phyloP scores from a whole-genome alignment of 2,797 vertebrate species.

The Rhinogobio ventralis region DNA sequence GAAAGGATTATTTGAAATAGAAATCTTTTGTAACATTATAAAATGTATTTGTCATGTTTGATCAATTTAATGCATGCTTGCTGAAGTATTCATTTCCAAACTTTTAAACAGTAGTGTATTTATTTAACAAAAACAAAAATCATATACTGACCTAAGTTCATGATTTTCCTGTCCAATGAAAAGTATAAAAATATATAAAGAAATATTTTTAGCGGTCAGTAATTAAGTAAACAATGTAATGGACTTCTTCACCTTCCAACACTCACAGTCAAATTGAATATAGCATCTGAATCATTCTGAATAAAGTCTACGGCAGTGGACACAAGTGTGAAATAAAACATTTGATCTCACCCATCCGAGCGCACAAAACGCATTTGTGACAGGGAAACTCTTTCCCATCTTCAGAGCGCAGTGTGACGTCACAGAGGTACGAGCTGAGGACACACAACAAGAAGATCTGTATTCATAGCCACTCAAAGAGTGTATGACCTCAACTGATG shows the following conservation, averaged over 20 bases:
- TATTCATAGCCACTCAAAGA: not conserved
- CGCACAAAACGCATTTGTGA: slow-evolving; percentile 97
- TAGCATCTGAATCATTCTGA: not conserved
- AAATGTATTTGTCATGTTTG: not conserved
- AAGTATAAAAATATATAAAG: no score
- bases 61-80: not conserved
- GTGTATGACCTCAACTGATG: not conserved
- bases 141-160: not conserved
- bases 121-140: not conserved
- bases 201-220: no score
- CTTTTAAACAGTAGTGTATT: not conserved
- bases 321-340: not conserved
- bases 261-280: not conserved
- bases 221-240: not conserved
- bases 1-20: not conserved
- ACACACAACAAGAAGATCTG: slow-evolving; percentile 33
- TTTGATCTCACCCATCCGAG: slow-evolving; percentile 87
- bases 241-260: not conserved
- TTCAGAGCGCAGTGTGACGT: slow-evolving; percentile 92
- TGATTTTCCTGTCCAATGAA: not conserved
- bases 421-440: slow-evolving; percentile 87
- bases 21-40: not conserved
- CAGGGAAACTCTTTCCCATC: slow-evolving; percentile 95
- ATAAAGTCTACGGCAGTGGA: not conserved
- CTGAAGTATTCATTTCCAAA: not conserved